Conservation (phyloP, 2,113 vertebrate genomes). For the Coregonus clupeaformis region DNA sequence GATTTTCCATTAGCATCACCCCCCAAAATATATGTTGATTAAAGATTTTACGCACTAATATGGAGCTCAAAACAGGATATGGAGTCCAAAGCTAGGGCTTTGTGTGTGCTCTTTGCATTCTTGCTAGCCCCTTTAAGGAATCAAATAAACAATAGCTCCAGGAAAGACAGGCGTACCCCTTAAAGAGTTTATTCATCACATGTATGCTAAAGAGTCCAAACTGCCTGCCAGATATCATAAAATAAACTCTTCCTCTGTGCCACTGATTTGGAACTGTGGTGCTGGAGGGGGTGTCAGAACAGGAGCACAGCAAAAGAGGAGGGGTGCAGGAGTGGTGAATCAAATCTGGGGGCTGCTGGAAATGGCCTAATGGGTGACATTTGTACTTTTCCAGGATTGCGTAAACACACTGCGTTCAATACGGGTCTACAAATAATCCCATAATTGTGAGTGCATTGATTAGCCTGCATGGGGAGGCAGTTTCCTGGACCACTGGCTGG, state of each 20-base stretch:
- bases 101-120: too few species aligned
- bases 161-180: too few species aligned
- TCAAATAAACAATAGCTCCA: too few species aligned
- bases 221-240: not conserved
- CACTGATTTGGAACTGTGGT: too few species aligned
- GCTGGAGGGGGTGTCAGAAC: not conserved
- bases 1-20: not conserved
- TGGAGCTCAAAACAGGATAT: not conserved
- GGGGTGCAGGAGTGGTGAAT: not conserved
- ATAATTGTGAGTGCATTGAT: not conserved
- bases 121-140: too few species aligned
- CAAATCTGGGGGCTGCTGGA: not conserved
- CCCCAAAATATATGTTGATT: not conserved
- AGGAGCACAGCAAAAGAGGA: not conserved
- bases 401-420: not conserved
- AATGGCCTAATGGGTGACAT: slow-evolving; percentile 7
- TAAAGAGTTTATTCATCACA: not conserved
- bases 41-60: not conserved
- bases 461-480: not conserved
- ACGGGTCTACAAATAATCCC: not conserved
- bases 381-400: not conserved
- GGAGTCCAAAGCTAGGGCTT: too few species aligned
- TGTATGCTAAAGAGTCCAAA: not conserved
- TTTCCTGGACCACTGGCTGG: too few species aligned
- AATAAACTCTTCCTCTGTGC: too few species aligned